Evolutionary conservation across 2,113 vertebrate species (phyloP).

Genomic region (Charina bottae): DNA sequence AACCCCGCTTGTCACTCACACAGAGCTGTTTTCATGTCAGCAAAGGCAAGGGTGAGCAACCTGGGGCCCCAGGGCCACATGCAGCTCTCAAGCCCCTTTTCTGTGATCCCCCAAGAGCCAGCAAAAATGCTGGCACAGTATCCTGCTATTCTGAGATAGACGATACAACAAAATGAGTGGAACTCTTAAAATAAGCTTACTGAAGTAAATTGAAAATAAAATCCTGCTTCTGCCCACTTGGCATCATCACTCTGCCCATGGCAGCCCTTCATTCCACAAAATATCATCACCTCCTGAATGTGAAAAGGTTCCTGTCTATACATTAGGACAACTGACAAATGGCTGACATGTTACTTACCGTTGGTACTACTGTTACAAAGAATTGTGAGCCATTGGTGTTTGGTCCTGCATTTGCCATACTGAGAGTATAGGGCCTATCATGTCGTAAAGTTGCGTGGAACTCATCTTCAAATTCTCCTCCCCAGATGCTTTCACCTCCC

Average conservation of each 20-base stretch:
- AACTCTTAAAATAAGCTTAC: not conserved
- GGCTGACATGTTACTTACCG: conserved; percentile 78
- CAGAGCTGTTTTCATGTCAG: not conserved
- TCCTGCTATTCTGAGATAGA: not conserved
- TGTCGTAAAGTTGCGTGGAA: conserved; percentile 96
- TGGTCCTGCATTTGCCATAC: conserved; percentile 95
- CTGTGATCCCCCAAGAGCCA: not conserved
- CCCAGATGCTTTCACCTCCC: conserved; percentile 99
- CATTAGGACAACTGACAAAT: not conserved
- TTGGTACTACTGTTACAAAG: conserved; percentile 96
- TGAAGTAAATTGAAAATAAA: not conserved
- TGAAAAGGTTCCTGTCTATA: too few species aligned
- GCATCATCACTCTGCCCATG: not conserved
- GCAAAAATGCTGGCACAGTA: not conserved
- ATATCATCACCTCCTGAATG: not conserved
- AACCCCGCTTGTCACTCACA: not conserved
- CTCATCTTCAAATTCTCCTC: conserved; percentile 97
- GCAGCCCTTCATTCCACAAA: not conserved
- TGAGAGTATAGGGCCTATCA: conserved; percentile 96
- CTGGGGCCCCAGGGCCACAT: not conserved
- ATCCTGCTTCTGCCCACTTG: not conserved
- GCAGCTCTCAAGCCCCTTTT: not conserved
- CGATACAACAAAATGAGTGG: not conserved
- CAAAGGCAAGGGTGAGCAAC: not conserved
- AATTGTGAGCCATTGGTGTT: conserved; percentile 97